Conservation (phyloP, 1,140 invertebrate genomes). For the Pogonognathellus flavescens region DNA sequence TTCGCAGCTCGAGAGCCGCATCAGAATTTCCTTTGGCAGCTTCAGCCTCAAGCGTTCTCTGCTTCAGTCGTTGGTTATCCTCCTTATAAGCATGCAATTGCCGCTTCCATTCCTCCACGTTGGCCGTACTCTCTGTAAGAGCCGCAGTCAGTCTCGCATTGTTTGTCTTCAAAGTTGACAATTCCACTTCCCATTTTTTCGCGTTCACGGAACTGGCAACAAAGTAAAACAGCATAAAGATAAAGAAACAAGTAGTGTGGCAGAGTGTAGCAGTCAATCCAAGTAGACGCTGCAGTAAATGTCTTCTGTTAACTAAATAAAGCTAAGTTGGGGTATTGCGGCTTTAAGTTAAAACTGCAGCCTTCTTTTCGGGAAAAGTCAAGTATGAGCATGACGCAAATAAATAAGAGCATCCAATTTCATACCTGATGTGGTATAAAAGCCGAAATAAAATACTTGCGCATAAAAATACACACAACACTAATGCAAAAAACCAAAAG, state of each 20-base stretch:
- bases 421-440: constrained; percentile 41
- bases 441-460: constrained; percentile 4
- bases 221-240: constrained; percentile 71
- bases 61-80: constrained; percentile 91
- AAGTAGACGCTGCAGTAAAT: too few relatives aligned
- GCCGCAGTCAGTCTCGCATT: constrained; percentile 94
- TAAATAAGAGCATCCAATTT: constrained; percentile 47
- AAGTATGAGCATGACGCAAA: constrained; percentile 26
- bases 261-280: not conserved
- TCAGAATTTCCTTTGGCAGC: constrained; percentile 76
- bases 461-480: constrained; percentile 28
- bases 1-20: constrained; percentile 73
- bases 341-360: too few relatives aligned
- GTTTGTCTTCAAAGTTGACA: constrained; percentile 95
- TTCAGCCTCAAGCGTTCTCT: constrained; percentile 80
- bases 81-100: constrained; percentile 96
- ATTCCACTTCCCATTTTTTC: constrained; percentile 98
- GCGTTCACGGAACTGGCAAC: constrained; percentile 89
- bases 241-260: not conserved
- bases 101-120: constrained; percentile 98
- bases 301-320: too few relatives aligned
- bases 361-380: not conserved
- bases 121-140: constrained; percentile 95
- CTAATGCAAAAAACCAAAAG: not conserved
- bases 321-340: too few relatives aligned